These are phyloP conservation scores for Triops longicaudatus DNA, from an alignment of 1,140 invertebrate genomes.

Conservation along the genomic window DNA sequence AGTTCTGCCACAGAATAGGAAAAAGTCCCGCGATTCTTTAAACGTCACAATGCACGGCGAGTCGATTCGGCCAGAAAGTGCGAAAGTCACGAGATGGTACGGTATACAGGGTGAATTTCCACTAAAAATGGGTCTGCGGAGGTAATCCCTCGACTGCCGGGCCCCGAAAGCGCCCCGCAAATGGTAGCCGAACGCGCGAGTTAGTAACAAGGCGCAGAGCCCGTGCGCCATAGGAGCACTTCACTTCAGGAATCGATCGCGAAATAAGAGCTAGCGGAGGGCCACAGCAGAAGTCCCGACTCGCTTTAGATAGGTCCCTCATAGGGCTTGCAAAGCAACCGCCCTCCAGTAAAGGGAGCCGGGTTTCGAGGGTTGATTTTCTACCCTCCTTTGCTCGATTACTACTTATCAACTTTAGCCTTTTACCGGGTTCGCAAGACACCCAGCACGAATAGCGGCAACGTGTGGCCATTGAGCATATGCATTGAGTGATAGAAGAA, in stretches of 20 bases:
- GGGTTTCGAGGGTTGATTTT: not conserved
- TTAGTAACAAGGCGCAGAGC: not conserved
- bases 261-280: not conserved
- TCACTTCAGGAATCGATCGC: not conserved
- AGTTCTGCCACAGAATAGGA: too few relatives aligned
- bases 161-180: not conserved
- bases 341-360: not conserved
- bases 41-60: too few relatives aligned
- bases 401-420: not conserved
- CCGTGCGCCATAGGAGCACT: not conserved
- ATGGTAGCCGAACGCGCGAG: not conserved
- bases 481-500: not conserved
- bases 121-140: not conserved
- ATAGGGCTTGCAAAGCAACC: not conserved
- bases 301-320: not conserved
- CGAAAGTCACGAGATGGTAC: too few relatives aligned
- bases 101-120: not conserved
- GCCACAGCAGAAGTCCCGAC: not conserved
- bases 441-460: too few relatives aligned
- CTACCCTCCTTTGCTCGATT: constrained; percentile 2
- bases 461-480: not conserved
- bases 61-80: too few relatives aligned
- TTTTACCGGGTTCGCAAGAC: too few relatives aligned
- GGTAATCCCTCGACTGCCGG: not conserved
- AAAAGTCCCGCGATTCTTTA: too few relatives aligned